A percentile compares a stretch with the other conserved stretches of the same genome.
Conservation (phyloP, 2,888 invertebrate species). For the Norana najaformis region DNA sequence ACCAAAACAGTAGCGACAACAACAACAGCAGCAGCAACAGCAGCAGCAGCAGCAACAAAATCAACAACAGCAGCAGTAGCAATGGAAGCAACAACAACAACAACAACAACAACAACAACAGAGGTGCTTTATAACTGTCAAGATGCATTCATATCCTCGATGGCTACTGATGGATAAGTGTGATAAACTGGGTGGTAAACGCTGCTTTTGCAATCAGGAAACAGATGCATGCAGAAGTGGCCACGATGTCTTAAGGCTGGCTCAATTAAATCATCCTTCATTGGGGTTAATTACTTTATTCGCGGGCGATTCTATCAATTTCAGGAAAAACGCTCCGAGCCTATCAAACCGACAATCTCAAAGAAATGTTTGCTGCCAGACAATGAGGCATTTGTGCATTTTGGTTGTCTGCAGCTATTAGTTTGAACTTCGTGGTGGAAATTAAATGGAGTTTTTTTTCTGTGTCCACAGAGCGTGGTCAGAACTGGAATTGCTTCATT, state of each 20-base stretch:
- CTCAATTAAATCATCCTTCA: background rate
- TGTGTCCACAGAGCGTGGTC: no score
- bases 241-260: background rate
- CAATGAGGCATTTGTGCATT: background rate
- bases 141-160: background rate
- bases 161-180: background rate
- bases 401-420: background rate
- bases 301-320: background rate
- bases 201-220: no score
- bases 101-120: background rate
- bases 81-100: background rate
- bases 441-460: background rate
- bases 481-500: no score
- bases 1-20: background rate
- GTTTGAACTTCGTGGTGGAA: background rate
- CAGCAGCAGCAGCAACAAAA: background rate
- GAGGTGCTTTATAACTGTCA: background rate
- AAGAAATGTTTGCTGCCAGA: background rate
- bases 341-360: background rate
- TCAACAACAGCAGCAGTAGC: background rate
- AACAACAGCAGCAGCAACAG: no score
- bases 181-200: background rate
- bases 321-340: background rate
- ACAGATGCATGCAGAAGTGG: background rate
- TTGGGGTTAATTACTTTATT: constrained; percentile 1